Base-by-base conservation (phyloP, 2,888 invertebrate species). In the Tetragnatha montana region DNA sequence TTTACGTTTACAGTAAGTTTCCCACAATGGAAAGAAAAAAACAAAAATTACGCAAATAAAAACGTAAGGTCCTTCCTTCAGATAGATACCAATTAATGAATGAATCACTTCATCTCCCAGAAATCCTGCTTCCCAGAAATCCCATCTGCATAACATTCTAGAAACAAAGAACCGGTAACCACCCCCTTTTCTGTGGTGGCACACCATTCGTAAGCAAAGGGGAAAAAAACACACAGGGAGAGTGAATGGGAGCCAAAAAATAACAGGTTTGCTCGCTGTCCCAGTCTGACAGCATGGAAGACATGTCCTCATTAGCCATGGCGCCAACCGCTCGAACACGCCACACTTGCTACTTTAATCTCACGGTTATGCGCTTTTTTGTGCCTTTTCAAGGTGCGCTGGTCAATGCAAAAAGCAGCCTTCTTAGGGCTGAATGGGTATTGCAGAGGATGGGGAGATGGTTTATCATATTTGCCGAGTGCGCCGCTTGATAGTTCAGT, bases 281-380 rank as follows among this genome's bases (percentile, higher is more conserved):
- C 49, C 47, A 76, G 68, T 14, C 68, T 84, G 84, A 84, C 84
- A 84, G 14, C 47, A 47, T 14, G 49, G 35, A 51, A 85, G 85
- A 85, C 85, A 78, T 49, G 85, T 71, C 70, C 85, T 85, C 85
- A 85, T 85, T 84, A 85, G 19, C 17, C n/a, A 6, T 71, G 78
- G 85, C 85, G 85, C 85, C 85, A 79, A 69, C 76, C n/a, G 17
- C 8, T 49, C 76, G 19, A 60, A 22, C 80, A 35, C 22, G 69
- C 14, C 35, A n/a, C 35, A 69, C 69, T 71, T 71, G 49, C 50
- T 21, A 71, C 71, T 81, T 49, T 70, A 50, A 60, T 60, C 60
- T 17, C 8, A 60, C 17, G 60, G 60, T 60, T 60, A 60, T 60
- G 17, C 60, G 14, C 60, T 60, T 60, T 35, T 60, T 60, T 60